Evolutionary conservation across 1,140 invertebrate species (phyloP).

Genomic region (Proales similis): DNA sequence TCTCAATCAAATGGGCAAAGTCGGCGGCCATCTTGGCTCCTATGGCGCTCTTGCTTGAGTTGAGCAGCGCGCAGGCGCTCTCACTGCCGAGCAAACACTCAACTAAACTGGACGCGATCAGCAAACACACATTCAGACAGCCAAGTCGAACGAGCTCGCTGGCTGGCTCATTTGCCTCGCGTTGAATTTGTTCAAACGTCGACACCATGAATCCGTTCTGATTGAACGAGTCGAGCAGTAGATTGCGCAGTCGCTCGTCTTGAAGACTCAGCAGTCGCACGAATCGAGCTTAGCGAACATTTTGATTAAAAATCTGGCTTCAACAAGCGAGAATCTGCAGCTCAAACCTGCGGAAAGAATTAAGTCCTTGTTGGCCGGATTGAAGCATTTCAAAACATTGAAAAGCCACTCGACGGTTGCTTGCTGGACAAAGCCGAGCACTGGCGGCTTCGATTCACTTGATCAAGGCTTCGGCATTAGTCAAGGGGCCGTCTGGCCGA

Average conservation of each 20-base stretch:
- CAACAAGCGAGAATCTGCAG: neutral
- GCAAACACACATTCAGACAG: too few species aligned
- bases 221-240: neutral
- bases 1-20: too few species aligned
- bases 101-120: too few species aligned
- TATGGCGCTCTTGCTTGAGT: too few species aligned
- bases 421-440: constrained; percentile 16
- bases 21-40: too few species aligned
- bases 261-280: constrained; percentile 3
- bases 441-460: constrained; percentile 6
- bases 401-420: constrained; percentile 17
- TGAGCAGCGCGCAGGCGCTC: too few species aligned
- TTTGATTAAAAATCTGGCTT: neutral
- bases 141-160: too few species aligned
- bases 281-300: constrained; percentile 14
- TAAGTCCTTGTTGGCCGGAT: neutral
- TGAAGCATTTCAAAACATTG: constrained; percentile 2
- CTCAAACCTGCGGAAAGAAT: constrained; percentile 5
- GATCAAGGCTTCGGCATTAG: neutral
- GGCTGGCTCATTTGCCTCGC: too few species aligned
- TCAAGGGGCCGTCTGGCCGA: neutral
- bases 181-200: too few species aligned
- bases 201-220: constrained; percentile 23
- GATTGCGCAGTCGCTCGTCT: constrained; percentile 6
- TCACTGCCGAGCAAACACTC: too few species aligned